Evolutionary conservation across 2,113 vertebrate species (phyloP).

Genomic region (Pangasianodon hypophthalmus): DNA sequence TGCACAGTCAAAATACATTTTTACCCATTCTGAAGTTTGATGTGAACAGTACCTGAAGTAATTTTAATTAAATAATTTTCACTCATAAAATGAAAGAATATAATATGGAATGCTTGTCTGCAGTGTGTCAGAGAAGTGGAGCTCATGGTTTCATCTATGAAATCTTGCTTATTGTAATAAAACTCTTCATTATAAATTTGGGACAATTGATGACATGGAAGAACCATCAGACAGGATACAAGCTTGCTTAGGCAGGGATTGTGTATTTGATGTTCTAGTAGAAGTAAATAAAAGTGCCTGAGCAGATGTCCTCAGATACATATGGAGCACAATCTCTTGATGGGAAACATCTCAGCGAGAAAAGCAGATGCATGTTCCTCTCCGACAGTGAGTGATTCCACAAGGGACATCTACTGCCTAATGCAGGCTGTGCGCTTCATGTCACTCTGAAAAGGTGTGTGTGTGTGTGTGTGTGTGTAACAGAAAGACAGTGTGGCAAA

Average conservation of each 20-base stretch:
- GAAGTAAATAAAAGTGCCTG: neutral
- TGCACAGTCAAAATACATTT: neutral
- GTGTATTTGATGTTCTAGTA: neutral
- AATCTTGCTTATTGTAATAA: neutral
- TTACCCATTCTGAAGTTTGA: neutral
- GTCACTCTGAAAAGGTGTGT: neutral
- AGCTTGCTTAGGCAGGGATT: neutral
- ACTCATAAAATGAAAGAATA: neutral
- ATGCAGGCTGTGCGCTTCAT: neutral
- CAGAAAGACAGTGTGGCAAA: neutral
- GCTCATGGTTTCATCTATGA: neutral
- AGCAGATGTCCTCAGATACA: neutral
- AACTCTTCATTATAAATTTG: neutral
- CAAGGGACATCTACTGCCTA: conserved; percentile 8
- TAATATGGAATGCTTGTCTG: neutral
- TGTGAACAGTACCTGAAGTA: neutral
- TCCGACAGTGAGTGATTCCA: neutral
- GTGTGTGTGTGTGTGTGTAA: conserved; percentile 24
- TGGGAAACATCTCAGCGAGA: conserved; percentile 7
- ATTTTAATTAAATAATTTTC: neutral
- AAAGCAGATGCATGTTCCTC: neutral
- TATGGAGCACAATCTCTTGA: conserved; percentile 8
- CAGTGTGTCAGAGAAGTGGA: neutral
- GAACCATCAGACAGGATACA: neutral
- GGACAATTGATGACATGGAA: neutral